Conservation (phyloP, 2,113 vertebrate genomes). For the Gnathonemus echidnorhynchus region DNA sequence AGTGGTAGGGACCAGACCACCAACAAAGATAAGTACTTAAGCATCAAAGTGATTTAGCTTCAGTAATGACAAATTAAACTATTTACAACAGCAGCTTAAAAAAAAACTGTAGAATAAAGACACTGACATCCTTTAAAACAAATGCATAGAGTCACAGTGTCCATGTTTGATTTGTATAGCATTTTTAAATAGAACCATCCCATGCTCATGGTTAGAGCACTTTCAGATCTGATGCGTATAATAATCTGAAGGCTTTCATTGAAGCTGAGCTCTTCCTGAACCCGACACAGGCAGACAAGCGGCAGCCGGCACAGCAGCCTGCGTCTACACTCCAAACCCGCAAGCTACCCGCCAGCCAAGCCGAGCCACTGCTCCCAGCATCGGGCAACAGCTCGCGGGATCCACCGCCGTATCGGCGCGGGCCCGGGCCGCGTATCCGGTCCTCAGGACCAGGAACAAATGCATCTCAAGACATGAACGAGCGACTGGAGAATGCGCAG, state of each 20-base stretch:
- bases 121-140: background rate
- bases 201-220: background rate
- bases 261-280: background rate
- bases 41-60: background rate
- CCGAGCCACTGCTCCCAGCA: background rate
- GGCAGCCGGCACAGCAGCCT: background rate
- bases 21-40: background rate
- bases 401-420: background rate
- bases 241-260: background rate
- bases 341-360: background rate
- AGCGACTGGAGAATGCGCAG: background rate
- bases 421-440: too few relatives aligned
- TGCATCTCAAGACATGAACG: background rate
- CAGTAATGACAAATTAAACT: background rate
- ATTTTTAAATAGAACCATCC: background rate
- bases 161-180: background rate
- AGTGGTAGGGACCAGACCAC: background rate
- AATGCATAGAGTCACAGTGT: background rate
- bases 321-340: background rate
- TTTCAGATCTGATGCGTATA: background rate
- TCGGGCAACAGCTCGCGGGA: background rate
- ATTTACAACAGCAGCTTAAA: background rate
- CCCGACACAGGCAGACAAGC: background rate
- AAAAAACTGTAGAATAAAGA: background rate
- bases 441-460: background rate